Conservation (phyloP, 2,888 invertebrate species). For the Lasius fuliginosus region DNA sequence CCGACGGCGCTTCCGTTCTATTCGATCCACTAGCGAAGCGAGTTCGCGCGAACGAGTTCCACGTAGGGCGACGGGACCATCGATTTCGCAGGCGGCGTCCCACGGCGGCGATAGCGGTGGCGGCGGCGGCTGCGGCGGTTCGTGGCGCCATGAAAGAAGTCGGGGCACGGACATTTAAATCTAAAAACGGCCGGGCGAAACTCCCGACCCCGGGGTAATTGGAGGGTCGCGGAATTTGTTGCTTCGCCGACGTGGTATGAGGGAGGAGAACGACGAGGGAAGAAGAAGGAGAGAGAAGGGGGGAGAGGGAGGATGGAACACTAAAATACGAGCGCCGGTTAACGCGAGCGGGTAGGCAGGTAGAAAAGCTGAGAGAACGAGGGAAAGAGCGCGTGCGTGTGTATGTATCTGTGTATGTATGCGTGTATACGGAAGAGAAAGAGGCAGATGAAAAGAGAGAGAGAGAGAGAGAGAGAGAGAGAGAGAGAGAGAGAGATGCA, state of each 20-base stretch:
- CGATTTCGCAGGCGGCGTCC: constrained; percentile 73
- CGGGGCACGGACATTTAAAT: constrained; percentile 79
- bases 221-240: constrained; percentile 83
- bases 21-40: constrained; percentile 46
- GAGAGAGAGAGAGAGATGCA: constrained; percentile 18
- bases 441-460: constrained; percentile 58
- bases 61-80: constrained; percentile 76
- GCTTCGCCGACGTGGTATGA: constrained; percentile 74
- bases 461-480: constrained; percentile 56
- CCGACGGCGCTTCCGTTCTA: constrained; percentile 67
- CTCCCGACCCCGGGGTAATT: constrained; percentile 81
- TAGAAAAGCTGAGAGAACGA: constrained; percentile 76
- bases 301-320: constrained; percentile 62
- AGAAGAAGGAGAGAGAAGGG: constrained; percentile 42
- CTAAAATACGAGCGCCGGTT: constrained; percentile 79
- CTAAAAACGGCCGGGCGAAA: constrained; percentile 80
- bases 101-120: constrained; percentile 60
- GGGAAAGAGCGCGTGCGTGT: constrained; percentile 43
- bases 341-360: constrained; percentile 84
- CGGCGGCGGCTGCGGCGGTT: constrained; percentile 82
- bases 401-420: constrained; percentile 12
- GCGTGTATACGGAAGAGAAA: constrained; percentile 59
- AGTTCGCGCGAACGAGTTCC: constrained; percentile 52
- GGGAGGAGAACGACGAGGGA: constrained; percentile 49
- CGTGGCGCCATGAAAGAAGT: constrained; percentile 82